Base-by-base conservation (phyloP, 1,140 invertebrate genomes). In the Drosophila arizonae region DNA sequence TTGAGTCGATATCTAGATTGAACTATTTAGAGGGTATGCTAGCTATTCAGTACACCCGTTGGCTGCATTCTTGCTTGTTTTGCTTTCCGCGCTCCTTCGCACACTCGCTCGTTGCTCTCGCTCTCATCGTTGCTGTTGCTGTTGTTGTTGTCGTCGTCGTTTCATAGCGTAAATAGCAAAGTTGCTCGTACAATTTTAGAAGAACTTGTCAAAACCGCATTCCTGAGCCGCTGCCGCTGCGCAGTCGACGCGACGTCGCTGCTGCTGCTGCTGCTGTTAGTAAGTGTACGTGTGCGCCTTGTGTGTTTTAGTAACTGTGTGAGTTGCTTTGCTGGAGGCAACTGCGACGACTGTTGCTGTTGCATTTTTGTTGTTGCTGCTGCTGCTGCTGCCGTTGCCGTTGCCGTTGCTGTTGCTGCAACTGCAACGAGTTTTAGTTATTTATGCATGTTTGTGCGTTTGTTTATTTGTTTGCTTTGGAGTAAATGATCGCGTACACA, bases 201-300 rank as follows among this genome's bases (percentile, higher is more conserved):
- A 90, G 88, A 90, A 90, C 88, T 90, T 90, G 88, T 90, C 88
- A 90, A 90, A 90, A 90, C 88, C 88, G 80, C 88, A 90, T 90
- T 90, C 88, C 79, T 78, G 54, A 78, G 74, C 50, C 79, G 64
- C 81, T 65, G 76, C 72, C 43, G 77, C 77, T 70, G 61, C 70
- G 76, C 66, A 73, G 76, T 72, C 56, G 50, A 30, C 50, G 68
- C 67, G 51, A 21, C 60, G 55, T 58, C 24, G 8, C 33, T 33
- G 33, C 33, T 33, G 64, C 33, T 33, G 33, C 33, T 33, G 64
- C 56, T 56, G 63, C 33, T 69, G 33, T 21, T 15, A 17, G 41
- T 33, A n/a, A 21, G 36, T 30, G 9, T 61, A 15, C 48, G 36
- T 73, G 30, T 57, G 30, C 61, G 45, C 50, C 56, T 67, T 67